Conservation (phyloP, 2,113 vertebrate species). For the Oncorhynchus gorbuscha region DNA sequence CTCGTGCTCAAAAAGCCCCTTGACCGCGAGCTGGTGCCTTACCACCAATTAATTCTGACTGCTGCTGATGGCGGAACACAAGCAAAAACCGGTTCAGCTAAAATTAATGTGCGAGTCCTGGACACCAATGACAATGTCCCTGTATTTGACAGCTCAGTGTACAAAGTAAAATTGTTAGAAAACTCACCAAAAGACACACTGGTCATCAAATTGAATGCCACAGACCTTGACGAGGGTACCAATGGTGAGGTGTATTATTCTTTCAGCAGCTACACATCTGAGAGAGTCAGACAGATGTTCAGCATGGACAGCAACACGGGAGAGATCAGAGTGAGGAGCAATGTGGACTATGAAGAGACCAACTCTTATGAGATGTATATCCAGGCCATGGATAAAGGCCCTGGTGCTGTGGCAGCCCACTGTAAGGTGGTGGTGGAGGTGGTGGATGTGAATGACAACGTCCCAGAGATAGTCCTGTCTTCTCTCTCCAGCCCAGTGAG, state of each 20-base stretch:
- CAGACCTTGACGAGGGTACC: constrained; percentile 81
- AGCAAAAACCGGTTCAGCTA: constrained; percentile 71
- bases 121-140: constrained; percentile 79
- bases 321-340: constrained; percentile 78
- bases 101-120: constrained; percentile 72
- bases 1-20: constrained; percentile 78
- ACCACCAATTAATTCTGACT: constrained; percentile 75
- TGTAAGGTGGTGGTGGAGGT: constrained; percentile 84
- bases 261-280: constrained; percentile 78
- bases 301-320: constrained; percentile 77
- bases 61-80: constrained; percentile 75
- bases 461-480: constrained; percentile 86
- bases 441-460: constrained; percentile 84
- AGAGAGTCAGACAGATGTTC: constrained; percentile 76
- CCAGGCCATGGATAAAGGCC: constrained; percentile 81
- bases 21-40: constrained; percentile 75
- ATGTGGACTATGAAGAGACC: constrained; percentile 83
- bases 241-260: constrained; percentile 83
- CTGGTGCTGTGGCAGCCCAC: constrained; percentile 78
- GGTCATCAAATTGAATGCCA: constrained; percentile 83
- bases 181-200: constrained; percentile 76
- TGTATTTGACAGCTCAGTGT: constrained; percentile 73
- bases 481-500: constrained; percentile 91
- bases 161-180: constrained; percentile 80
- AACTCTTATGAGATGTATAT: constrained; percentile 83